Evolutionary conservation across 1,140 invertebrate genomes (phyloP).

Genomic region (Camponotus floridanus): DNA sequence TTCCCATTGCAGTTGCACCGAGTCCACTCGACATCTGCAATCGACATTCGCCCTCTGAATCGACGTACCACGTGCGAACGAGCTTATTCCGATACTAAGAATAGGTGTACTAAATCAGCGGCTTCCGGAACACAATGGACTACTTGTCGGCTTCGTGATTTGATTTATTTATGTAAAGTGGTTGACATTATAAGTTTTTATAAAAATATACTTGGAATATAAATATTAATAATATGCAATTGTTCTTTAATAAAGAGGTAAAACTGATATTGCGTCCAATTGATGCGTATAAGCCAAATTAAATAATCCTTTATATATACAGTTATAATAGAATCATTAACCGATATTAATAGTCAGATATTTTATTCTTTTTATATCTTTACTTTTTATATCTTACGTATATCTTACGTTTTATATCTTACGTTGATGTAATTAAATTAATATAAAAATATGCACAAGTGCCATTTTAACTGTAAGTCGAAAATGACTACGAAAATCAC

Average conservation of each 20-base stretch:
- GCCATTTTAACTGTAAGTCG: not conserved
- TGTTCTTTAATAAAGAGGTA: not conserved
- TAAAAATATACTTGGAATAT: conserved; percentile 1
- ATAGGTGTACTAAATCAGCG: conserved; percentile 61
- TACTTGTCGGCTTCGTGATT: conserved; percentile 1
- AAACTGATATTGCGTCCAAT: not conserved
- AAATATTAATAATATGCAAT: not conserved
- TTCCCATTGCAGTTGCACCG: conserved; percentile 84
- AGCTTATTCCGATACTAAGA: conserved; percentile 46
- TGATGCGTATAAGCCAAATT: not conserved
- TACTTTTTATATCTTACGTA: no score
- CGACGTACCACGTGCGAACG: conserved; percentile 31
- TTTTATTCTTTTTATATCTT: conserved; percentile 14
- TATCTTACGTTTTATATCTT: conserved; percentile 1
- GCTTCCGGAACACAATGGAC: conserved; percentile 41
- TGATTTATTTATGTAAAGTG: conserved; percentile 40
- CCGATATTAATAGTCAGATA: not conserved
- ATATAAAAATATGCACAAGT: not conserved
- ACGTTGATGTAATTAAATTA: not conserved
- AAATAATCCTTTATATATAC: no score
- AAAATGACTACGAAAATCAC: not conserved
- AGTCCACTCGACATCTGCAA: conserved; percentile 85
- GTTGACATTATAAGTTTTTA: conserved; percentile 16
- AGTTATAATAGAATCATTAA: no score
- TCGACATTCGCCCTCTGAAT: conserved; percentile 55